Conservation (phyloP, 2,888 invertebrate genomes). For the Sinohyriopsis cumingii region DNA sequence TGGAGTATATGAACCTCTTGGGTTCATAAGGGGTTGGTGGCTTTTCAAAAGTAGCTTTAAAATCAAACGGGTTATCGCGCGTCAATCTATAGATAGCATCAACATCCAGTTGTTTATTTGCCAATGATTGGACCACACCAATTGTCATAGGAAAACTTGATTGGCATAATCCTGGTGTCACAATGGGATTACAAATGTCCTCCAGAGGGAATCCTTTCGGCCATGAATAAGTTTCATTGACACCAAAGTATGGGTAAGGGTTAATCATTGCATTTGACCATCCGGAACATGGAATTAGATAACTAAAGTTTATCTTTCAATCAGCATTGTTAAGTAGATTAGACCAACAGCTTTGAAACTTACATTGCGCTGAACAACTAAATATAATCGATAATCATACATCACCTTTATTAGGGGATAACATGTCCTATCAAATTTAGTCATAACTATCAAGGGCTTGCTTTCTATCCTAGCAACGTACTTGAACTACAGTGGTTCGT, state of each 20-base stretch:
- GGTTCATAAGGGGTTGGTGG: conserved; percentile 4
- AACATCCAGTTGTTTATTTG: conserved; percentile 21
- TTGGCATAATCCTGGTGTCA: too few relatives aligned
- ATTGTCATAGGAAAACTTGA: background rate
- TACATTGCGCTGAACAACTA: too few relatives aligned
- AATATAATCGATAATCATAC: too few relatives aligned
- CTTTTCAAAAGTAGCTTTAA: conserved; percentile 4
- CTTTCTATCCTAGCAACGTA: too few relatives aligned
- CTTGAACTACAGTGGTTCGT: too few relatives aligned
- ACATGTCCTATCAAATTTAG: too few relatives aligned
- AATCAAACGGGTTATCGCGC: conserved; percentile 14
- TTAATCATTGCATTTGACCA: conserved; percentile 7
- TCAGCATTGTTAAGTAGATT: background rate
- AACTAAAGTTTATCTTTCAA: background rate
- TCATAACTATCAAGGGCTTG: too few relatives aligned
- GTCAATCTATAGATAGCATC: conserved; percentile 24
- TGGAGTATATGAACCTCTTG: conserved; percentile 10
- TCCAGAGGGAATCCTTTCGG: conserved; percentile 21
- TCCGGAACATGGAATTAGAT: background rate
- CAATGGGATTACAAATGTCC: conserved; percentile 3
- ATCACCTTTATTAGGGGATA: too few relatives aligned
- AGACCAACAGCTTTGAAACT: background rate
- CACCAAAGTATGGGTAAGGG: conserved; percentile 21
- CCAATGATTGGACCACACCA: conserved; percentile 18
- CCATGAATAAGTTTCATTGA: conserved; percentile 13